These are phyloP conservation scores for Myrmecobius fasciatus DNA, from an alignment of 2,113 vertebrate species.

Conservation along the genomic window DNA sequence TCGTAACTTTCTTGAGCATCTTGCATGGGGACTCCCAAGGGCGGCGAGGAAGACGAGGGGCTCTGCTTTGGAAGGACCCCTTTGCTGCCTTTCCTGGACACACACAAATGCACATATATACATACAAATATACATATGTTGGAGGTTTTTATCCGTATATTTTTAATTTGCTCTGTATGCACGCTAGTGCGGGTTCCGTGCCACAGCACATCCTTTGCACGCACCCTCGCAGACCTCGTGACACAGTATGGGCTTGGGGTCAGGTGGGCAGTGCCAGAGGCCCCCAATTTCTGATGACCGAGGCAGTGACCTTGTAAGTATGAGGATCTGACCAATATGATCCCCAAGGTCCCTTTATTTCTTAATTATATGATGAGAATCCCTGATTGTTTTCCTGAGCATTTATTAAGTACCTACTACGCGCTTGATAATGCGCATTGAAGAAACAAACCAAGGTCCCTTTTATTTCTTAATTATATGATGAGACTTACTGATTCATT, in stretches of 20 bases:
- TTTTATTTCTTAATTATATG: background rate
- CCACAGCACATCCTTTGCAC: background rate
- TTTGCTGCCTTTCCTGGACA: background rate
- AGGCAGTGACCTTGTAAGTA: background rate
- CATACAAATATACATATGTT: no score
- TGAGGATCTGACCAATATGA: background rate
- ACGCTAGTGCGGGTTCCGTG: background rate
- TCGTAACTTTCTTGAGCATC: background rate
- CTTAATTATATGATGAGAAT: no score
- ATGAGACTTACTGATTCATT: background rate
- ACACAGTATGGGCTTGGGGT: background rate
- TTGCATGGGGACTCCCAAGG: background rate
- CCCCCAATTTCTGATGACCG: background rate
- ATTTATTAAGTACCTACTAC: no score
- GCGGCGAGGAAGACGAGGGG: background rate
- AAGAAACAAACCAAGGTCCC: background rate
- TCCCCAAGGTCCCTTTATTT: background rate
- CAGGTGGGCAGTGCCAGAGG: background rate
- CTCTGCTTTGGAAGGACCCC: background rate
- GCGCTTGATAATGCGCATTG: background rate
- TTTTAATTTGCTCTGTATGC: background rate
- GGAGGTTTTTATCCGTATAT: background rate
- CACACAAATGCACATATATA: no score
- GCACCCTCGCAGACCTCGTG: background rate
- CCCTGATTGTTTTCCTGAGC: no score